Percentiles rank a stretch among this genome's conserved stretches.
Conservation (phyloP, 2,888 invertebrate species). For the Lithophane leautieri region DNA sequence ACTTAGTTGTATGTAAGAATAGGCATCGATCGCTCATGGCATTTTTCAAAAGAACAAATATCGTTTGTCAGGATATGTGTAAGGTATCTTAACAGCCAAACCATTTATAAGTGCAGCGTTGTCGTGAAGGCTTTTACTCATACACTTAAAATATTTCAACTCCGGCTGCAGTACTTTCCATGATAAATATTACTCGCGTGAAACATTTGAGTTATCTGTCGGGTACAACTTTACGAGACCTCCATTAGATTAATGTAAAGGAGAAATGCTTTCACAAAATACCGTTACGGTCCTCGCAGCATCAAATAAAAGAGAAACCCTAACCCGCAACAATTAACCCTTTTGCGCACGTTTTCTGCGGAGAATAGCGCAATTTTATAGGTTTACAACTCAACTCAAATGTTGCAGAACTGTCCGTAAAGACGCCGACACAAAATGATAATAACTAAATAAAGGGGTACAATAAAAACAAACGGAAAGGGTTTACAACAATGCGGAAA, state of each 20-base stretch:
- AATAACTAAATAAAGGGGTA: conserved; percentile 82
- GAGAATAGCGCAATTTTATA: conserved; percentile 88
- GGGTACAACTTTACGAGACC: conserved; percentile 67
- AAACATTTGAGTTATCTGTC: conserved; percentile 80
- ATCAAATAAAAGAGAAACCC: conserved; percentile 84
- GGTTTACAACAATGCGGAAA: conserved; percentile 89
- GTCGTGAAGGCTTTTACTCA: conserved; percentile 60
- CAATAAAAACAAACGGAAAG: conserved; percentile 90
- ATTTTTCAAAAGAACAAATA: conserved; percentile 21
- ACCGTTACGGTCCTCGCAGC: conserved; percentile 83
- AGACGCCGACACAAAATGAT: conserved; percentile 82
- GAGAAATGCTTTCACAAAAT: conserved; percentile 79
- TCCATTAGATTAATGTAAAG: conserved; percentile 77
- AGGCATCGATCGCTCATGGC: not conserved
- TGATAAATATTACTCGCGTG: conserved; percentile 76
- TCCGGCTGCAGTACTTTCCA: conserved; percentile 58
- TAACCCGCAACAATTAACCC: conserved; percentile 83
- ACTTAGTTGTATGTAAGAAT: not conserved
- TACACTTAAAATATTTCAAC: conserved; percentile 68
- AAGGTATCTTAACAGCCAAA: conserved; percentile 51
- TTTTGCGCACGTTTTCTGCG: conserved; percentile 87
- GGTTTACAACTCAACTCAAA: conserved; percentile 83
- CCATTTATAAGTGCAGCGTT: conserved; percentile 56
- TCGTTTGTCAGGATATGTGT: conserved; percentile 20
- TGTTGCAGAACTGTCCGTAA: conserved; percentile 87